Evolutionary conservation across 2,888 invertebrate genomes (phyloP), one percentile per base, ranked within the genome.

Genomic region (Apoda limacodes): DNA sequence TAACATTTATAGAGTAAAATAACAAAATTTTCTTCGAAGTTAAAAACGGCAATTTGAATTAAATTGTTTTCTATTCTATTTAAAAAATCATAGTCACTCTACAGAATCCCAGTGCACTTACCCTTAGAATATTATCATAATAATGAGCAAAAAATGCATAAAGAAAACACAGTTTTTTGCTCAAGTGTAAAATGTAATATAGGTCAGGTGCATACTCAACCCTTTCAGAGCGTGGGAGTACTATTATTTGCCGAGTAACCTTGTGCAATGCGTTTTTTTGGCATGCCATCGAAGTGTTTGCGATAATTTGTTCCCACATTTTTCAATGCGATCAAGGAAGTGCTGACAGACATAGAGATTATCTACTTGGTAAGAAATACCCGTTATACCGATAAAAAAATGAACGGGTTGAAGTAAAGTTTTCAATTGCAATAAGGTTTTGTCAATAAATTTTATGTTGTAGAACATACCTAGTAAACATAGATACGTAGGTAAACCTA

Each of bases 301-400:
- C 74, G 61, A 76, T 76, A 76, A 80, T 80, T 78, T 80, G 76
- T 80, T 78, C 80, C 74, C 78, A 80, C 76, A 76, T 59, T 59
- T 61, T 56, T 51, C 45, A 52, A 50, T 49, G 50, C 40, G 58
- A 65, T 56, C 52, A 39, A 59, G 71, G 71, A 76, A 74, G 76
- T 56, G 78, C 66, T 68, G 78, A 80, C 78, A 74, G 74, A 62
- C 60, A 60, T 55, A 54, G 41, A 55, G 60, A 64, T 65, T 48
- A 49, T 50, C 57, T 57, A 56, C 58, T 63, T 55, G 54, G 57
- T n/a, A n/a, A n/a, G n/a, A n/a, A n/a, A n/a, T n/a, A n/a, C n/a
- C n/a, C n/a, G n/a, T n/a, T n/a, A n/a, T n/a, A n/a, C n/a, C n/a
- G n/a, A n/a, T n/a, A n/a, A n/a, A n/a, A n/a, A n/a, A n/a, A n/a